Evolutionary conservation across 30 jellyfish, hydroid and myxozoan genomes (phyloP), one percentile per base, ranked within the genome.

Genomic region (Thelohanellus kitauei): DNA sequence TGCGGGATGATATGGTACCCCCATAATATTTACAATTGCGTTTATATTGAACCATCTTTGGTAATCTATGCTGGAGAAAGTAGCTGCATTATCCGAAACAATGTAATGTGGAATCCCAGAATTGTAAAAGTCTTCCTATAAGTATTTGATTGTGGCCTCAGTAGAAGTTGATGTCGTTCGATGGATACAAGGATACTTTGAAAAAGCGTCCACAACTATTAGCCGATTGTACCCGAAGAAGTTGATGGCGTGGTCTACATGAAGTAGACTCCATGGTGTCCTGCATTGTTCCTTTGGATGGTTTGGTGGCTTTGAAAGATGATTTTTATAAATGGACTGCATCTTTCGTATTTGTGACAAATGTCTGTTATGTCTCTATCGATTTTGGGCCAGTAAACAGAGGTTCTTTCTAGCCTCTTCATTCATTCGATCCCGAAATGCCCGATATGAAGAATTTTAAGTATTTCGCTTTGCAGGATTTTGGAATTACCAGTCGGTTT

Each of bases 321-420:
- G 18, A 35, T 39, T 51, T 45, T 51, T 33, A 32, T 51, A 57
- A 40, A 38, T 57, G 20, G 58, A n/a, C n/a, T 57, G 22, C 67
- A 53, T 23, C 20, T 17, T 2, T 14, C 30, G 22, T 39, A 53
- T 14, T 17, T 17, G 2, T 24, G 20, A 14, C 10, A 11, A 16
- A 51, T 13, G 9, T 17, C 46, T 47, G 9, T 22, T 9, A 41
- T 51, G 47, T 37, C 31, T 2, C 22, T 22, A 31, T 51, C 51
- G 16, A 51, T 38, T 4, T 37, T 19, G 8, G 51, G 64, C 65
- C 60, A 51, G 64, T 51, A 41, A 8, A 51, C 60, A 2, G 65
- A 45, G 31, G 65, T 3, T 40, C 53, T 11, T n/a, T 56, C 65
- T 20, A 51, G 61, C 27, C 29, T 18, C 24, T 40, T 51, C 44